phyloP scores from a whole-genome alignment of 2,113 vertebrate species.

The Castor canadensis region DNA sequence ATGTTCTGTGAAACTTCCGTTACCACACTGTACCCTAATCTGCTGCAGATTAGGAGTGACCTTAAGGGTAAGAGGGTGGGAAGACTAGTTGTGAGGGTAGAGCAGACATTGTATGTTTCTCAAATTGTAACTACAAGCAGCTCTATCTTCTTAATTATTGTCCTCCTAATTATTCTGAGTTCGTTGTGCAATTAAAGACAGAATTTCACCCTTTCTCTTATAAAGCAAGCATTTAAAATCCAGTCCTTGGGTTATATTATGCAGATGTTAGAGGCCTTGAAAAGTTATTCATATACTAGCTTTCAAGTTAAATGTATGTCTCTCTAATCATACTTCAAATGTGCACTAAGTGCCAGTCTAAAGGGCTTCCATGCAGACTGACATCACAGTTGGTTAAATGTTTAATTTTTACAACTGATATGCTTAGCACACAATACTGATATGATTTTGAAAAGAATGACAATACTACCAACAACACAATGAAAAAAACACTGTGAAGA shows the following conservation, averaged over 20 bases:
- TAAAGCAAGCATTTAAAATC: background rate
- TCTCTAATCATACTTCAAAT: background rate
- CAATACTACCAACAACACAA: background rate
- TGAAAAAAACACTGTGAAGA: background rate
- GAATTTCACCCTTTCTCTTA: background rate
- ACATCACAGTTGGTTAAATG: background rate
- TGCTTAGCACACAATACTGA: background rate
- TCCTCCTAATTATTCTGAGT: background rate
- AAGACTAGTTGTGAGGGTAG: fast-evolving
- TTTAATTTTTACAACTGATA: slow-evolving; percentile 33
- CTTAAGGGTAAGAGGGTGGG: background rate
- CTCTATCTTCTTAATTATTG: background rate
- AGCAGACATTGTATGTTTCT: background rate
- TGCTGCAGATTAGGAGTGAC: background rate
- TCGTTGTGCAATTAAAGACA: background rate
- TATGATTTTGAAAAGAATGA: background rate
- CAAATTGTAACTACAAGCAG: background rate
- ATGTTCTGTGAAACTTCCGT: background rate
- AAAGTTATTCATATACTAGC: background rate
- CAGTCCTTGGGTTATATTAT: background rate
- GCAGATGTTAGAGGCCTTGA: background rate
- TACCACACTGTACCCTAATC: background rate
- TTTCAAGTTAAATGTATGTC: slow-evolving; percentile 33
- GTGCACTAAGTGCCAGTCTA: background rate
- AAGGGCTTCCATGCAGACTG: background rate